phyloP scores from a whole-genome alignment of 2,888 invertebrate species.

The Cloeon dipterum region DNA sequence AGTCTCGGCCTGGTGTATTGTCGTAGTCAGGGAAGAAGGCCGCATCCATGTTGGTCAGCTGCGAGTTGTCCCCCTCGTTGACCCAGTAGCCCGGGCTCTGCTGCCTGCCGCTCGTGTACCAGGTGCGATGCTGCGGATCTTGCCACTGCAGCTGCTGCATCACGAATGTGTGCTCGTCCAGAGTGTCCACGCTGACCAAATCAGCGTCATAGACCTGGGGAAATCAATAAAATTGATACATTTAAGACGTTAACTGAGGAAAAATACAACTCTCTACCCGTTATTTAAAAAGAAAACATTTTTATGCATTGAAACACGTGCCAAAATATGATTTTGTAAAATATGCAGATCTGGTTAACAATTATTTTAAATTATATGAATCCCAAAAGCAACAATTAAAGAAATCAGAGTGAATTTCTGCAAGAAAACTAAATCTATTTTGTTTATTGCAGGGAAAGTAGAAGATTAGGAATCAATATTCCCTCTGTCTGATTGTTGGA shows the following conservation, averaged over 20 bases:
- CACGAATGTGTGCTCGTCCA: slow-evolving; percentile 74
- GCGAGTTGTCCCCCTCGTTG: slow-evolving; percentile 63
- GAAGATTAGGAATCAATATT: no score
- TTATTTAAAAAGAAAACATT: neutral
- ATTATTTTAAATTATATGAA: no score
- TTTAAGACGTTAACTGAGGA: neutral
- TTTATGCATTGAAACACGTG: no score
- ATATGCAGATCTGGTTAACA: no score
- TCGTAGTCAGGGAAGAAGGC: slow-evolving; percentile 41
- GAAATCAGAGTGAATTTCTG: no score
- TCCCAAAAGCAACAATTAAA: no score
- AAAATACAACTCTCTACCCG: no score
- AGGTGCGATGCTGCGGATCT: slow-evolving; percentile 66
- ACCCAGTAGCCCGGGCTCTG: slow-evolving; percentile 52
- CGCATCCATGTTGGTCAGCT: slow-evolving; percentile 53
- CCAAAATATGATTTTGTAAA: no score
- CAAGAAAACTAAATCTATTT: no score
- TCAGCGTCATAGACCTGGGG: slow-evolving; percentile 52
- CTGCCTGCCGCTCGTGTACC: slow-evolving; percentile 67
- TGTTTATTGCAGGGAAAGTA: no score
- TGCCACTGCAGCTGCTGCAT: slow-evolving; percentile 54
- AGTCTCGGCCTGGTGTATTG: slow-evolving; percentile 34
- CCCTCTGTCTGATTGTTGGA: no score
- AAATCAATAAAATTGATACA: neutral
- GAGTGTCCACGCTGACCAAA: slow-evolving; percentile 50